Conservation (phyloP, 2,888 invertebrate genomes). For the Shargacucullia verbasci region DNA sequence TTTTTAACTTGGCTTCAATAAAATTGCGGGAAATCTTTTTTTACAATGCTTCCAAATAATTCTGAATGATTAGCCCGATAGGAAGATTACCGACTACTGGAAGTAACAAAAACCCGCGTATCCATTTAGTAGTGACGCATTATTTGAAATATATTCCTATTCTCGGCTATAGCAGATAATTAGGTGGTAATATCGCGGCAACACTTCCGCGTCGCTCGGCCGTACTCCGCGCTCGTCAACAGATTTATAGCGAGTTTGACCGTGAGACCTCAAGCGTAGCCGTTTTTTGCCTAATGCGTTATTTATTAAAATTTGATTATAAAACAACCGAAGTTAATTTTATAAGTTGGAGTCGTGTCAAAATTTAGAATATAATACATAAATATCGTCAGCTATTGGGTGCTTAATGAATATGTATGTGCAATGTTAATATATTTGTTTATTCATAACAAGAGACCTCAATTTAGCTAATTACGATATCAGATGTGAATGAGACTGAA, state of each 20-base stretch:
- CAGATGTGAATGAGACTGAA: conserved; percentile 60
- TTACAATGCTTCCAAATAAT: conserved; percentile 2
- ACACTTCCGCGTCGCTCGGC: conserved; percentile 74
- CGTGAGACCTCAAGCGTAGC: conserved; percentile 85
- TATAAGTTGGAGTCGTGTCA: conserved; percentile 74
- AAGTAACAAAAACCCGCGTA: conserved; percentile 47
- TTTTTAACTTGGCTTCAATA: background rate
- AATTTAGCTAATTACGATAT: conserved; percentile 70
- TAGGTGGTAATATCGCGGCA: conserved; percentile 70
- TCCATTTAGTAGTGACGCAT: conserved; percentile 63
- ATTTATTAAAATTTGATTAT: conserved; percentile 87
- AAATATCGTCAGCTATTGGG: conserved; percentile 71
- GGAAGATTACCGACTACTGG: conserved; percentile 23
- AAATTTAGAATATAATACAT: conserved; percentile 73
- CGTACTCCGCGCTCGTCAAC: conserved; percentile 70
- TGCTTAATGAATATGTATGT: conserved; percentile 75
- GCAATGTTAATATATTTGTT: conserved; percentile 67
- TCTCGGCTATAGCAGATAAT: conserved; percentile 71
- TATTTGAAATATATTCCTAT: conserved; percentile 67
- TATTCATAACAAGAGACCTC: conserved; percentile 70
- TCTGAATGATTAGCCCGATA: conserved; percentile 26
- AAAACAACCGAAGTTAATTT: conserved; percentile 79
- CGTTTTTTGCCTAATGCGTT: conserved; percentile 86
- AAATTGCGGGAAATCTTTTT: conserved; percentile 10
- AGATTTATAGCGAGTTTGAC: conserved; percentile 86